phyloP scores from a whole-genome alignment of 2,888 invertebrate genomes.

The Spicauda simplicius region DNA sequence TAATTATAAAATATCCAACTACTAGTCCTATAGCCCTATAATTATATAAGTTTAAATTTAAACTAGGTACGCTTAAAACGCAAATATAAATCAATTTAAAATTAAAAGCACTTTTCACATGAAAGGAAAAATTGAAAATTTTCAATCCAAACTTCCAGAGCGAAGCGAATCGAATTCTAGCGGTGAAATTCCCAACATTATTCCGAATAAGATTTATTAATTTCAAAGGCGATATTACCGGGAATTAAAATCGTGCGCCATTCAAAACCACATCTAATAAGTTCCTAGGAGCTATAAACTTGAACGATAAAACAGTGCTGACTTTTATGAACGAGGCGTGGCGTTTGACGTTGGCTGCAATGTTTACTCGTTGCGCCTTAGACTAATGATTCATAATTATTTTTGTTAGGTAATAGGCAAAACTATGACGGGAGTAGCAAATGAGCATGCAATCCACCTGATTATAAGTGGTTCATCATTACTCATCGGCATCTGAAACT shows the following conservation, averaged over 20 bases:
- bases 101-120: conserved; percentile 15
- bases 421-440: too few relatives aligned
- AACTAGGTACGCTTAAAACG: too few relatives aligned
- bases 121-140: conserved; percentile 17
- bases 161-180: conserved; percentile 23
- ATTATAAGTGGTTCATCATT: too few relatives aligned
- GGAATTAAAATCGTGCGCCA: conserved; percentile 34
- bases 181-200: conserved; percentile 19
- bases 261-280: conserved; percentile 36
- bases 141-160: conserved; percentile 12
- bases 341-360: conserved; percentile 9
- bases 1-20: too few relatives aligned
- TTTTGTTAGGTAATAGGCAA: background rate
- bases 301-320: conserved; percentile 29
- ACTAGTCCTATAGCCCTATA: too few relatives aligned
- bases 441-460: too few relatives aligned
- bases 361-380: conserved; percentile 16
- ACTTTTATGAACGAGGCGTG: conserved; percentile 34
- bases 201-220: conserved; percentile 29
- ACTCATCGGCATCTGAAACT: too few relatives aligned
- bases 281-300: conserved; percentile 28
- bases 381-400: conserved; percentile 23
- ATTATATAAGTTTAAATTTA: too few relatives aligned
- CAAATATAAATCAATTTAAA: conserved; percentile 17
- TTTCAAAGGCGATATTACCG: conserved; percentile 34